Percentiles rank a stretch among this genome's conserved stretches.
These are phyloP conservation scores for Rhyacophila brunnea DNA, from an alignment of 1,140 invertebrate genomes.

Conservation along the genomic window DNA sequence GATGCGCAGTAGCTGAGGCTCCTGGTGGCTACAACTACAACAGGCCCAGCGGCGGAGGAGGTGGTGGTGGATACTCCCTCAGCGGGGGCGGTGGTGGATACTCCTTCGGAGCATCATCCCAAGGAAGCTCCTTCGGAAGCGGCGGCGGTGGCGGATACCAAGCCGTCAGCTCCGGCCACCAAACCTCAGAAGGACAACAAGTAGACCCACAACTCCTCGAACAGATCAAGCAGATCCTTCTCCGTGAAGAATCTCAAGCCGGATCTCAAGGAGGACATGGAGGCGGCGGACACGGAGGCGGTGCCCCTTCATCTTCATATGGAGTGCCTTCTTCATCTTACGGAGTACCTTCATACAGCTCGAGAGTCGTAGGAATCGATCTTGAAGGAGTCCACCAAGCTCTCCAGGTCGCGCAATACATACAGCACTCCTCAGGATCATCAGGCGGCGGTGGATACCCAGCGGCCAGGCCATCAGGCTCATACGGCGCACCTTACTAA, in stretches of 20 bases:
- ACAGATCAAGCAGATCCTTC: conserved; percentile 71
- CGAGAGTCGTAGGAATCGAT: conserved; percentile 69
- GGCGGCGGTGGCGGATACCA: conserved; percentile 51
- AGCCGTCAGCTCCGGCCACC: conserved; percentile 65
- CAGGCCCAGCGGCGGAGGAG: conserved; percentile 44
- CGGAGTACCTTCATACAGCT: conserved; percentile 57
- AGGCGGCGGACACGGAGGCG: conserved; percentile 45
- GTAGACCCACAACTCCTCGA: conserved; percentile 73
- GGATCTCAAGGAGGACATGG: conserved; percentile 45
- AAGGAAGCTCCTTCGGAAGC: conserved; percentile 32
- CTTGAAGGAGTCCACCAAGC: conserved; percentile 74
- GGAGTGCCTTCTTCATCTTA: conserved; percentile 63
- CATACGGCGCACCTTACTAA: conserved; percentile 62
- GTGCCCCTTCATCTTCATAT: conserved; percentile 50
- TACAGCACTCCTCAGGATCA: conserved; percentile 51
- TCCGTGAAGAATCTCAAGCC: conserved; percentile 65
- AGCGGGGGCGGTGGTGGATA: conserved; percentile 52
- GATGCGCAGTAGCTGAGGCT: conserved; percentile 47
- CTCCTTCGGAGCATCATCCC: conserved; percentile 34
- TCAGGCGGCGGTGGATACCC: conserved; percentile 59
- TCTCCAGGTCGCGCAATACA: conserved; percentile 73
- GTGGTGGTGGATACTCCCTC: conserved; percentile 39
- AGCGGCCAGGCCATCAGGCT: conserved; percentile 55
- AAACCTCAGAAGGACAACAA: conserved; percentile 69
- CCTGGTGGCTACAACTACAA: conserved; percentile 53